Evolutionary conservation across 2,113 vertebrate species (phyloP).

Genomic region (Polypterus bichir): DNA sequence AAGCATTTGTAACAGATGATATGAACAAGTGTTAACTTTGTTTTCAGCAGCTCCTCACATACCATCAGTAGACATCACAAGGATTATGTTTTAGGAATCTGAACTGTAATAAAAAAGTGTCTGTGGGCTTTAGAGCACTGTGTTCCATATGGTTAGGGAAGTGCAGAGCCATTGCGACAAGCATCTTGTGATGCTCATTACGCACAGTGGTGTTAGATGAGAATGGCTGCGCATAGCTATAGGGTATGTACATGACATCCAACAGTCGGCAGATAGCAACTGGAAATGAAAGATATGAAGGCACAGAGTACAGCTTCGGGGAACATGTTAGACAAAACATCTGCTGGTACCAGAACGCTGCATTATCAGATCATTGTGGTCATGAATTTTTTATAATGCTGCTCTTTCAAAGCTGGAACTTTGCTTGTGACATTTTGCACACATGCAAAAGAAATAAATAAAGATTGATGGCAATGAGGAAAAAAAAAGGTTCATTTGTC

Average conservation of each 20-base stretch:
- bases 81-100: constrained; percentile 73
- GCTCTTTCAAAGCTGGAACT: constrained; percentile 42
- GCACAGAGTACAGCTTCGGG: constrained; percentile 65
- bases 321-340: constrained; percentile 81
- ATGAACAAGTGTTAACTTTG: constrained; percentile 76
- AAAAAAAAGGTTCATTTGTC: no score
- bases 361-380: constrained; percentile 68
- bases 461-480: neutral
- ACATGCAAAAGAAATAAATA: constrained; percentile 17
- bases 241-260: constrained; percentile 69
- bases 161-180: constrained; percentile 68
- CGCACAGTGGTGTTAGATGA: constrained; percentile 53
- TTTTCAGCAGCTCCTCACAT: constrained; percentile 66
- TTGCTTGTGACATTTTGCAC: constrained; percentile 64
- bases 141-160: constrained; percentile 74
- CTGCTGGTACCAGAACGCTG: constrained; percentile 73
- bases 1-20: constrained; percentile 80
- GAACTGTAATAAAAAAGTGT: constrained; percentile 76
- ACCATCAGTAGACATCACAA: constrained; percentile 65
- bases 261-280: constrained; percentile 71
- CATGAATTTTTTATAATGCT: constrained; percentile 74
- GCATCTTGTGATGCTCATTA: constrained; percentile 72
- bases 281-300: constrained; percentile 71
- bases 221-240: constrained; percentile 64
- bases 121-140: constrained; percentile 73